Conservation (phyloP, 2,113 vertebrate genomes). For the Hymenochirus boettgeri region DNA sequence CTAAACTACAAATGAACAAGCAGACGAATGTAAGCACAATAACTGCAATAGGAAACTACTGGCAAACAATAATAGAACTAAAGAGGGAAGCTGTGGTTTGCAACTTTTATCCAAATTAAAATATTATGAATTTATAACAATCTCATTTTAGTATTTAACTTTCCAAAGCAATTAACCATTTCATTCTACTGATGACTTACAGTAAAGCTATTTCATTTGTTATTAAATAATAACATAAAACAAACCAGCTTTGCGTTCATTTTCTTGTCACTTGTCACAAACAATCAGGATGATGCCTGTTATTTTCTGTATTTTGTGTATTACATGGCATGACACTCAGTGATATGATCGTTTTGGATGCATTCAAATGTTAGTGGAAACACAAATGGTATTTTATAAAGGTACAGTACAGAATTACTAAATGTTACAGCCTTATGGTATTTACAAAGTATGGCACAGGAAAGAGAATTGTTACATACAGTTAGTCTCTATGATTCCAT, state of each 20-base stretch:
- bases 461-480: too few relatives aligned
- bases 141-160: too few relatives aligned
- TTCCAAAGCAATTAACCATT: too few relatives aligned
- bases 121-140: too few relatives aligned
- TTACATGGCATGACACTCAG: neutral
- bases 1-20: too few relatives aligned
- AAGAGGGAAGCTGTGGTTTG: too few relatives aligned
- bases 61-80: too few relatives aligned
- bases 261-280: constrained; percentile 31
- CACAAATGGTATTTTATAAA: neutral
- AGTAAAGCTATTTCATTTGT: neutral
- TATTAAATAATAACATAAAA: neutral
- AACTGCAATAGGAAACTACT: too few relatives aligned
- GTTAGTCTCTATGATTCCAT: too few relatives aligned
- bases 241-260: constrained; percentile 3
- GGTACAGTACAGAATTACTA: constrained; percentile 8
- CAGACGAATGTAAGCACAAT: too few relatives aligned
- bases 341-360: neutral
- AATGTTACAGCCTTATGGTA: constrained; percentile 17
- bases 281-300: constrained; percentile 11
- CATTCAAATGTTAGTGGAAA: neutral
- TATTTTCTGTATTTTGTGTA: neutral
- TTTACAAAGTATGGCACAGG: constrained; percentile 33
- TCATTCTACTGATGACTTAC: too few relatives aligned
- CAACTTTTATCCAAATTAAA: too few relatives aligned